These are phyloP conservation scores for Dasysyrphus tricinctus DNA, from an alignment of 2,888 invertebrate genomes.

Conservation along the genomic window DNA sequence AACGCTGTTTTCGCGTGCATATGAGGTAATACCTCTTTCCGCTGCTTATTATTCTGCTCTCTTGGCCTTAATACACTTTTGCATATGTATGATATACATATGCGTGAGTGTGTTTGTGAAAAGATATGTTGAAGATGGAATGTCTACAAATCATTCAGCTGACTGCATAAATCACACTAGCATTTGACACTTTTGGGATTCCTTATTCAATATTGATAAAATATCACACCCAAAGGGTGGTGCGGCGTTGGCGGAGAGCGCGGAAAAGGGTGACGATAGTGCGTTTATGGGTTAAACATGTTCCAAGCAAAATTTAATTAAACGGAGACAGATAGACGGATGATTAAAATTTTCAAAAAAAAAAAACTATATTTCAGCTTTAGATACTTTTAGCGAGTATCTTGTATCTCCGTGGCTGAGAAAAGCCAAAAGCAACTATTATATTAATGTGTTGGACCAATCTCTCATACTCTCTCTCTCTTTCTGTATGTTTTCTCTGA, in stretches of 20 bases:
- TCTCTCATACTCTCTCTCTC: conserved; percentile 36
- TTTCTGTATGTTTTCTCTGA: conserved; percentile 32
- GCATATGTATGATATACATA: neutral
- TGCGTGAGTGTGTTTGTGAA: conserved; percentile 32
- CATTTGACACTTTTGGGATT: conserved; percentile 82
- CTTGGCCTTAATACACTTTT: neutral
- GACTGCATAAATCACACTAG: conserved; percentile 82
- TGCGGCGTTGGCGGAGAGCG: neutral
- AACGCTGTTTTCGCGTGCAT: conserved; percentile 1
- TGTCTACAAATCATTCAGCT: conserved; percentile 82
- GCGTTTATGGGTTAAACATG: conserved; percentile 76
- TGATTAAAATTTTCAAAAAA: conserved; percentile 59
- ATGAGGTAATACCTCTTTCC: conserved; percentile 49
- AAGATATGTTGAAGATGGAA: conserved; percentile 78
- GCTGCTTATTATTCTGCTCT: conserved; percentile 12
- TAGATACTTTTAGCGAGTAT: conserved; percentile 56
- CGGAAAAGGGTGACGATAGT: conserved; percentile 62
- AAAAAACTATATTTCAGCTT: conserved; percentile 34
- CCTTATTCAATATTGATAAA: conserved; percentile 71
- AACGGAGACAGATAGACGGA: conserved; percentile 79
- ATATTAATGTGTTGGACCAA: conserved; percentile 72
- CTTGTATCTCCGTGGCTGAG: conserved; percentile 8
- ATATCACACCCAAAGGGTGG: conserved; percentile 34
- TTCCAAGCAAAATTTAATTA: conserved; percentile 77
- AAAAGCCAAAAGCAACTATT: conserved; percentile 59